Evolutionary conservation across 2,797 vertebrate species (phyloP).

Genomic region (Oreortyx pictus): DNA sequence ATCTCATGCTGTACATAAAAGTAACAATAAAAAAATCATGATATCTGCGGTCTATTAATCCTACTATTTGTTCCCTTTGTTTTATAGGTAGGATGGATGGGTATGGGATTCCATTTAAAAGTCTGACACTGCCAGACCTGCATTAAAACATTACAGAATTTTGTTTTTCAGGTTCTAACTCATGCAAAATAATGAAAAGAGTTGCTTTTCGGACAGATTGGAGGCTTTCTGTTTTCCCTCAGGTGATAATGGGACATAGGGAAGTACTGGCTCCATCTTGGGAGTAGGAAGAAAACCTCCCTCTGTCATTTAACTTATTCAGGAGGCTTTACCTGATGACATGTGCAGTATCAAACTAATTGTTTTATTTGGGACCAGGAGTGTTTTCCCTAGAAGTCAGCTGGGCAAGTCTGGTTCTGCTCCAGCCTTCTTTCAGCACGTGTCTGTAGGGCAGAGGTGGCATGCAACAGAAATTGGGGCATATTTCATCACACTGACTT

Average conservation of each 20-base stretch:
- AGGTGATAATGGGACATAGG: neutral
- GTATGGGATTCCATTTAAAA: neutral
- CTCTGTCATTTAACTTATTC: neutral
- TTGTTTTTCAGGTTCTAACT: neutral
- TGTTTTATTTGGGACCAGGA: neutral
- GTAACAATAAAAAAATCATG: rapidly evolving
- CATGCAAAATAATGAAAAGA: neutral
- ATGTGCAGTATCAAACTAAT: neutral
- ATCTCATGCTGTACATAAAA: neutral
- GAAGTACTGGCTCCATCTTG: neutral
- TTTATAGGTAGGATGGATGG: neutral
- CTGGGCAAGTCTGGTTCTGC: neutral
- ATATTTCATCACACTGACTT: neutral
- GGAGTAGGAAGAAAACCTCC: neutral
- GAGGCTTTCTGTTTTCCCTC: neutral
- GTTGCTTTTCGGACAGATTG: neutral
- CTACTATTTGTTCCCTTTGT: neutral
- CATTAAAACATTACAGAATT: neutral
- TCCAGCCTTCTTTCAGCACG: neutral
- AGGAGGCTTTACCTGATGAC: neutral
- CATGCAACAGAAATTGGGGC: rapidly evolving
- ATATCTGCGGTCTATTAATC: neutral
- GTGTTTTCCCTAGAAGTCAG: neutral
- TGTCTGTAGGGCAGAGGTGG: neutral
- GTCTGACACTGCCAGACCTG: neutral